These are phyloP conservation scores for Mesoclemmys tuberculata DNA, from an alignment of 2,113 vertebrate species.

Conservation along the genomic window DNA sequence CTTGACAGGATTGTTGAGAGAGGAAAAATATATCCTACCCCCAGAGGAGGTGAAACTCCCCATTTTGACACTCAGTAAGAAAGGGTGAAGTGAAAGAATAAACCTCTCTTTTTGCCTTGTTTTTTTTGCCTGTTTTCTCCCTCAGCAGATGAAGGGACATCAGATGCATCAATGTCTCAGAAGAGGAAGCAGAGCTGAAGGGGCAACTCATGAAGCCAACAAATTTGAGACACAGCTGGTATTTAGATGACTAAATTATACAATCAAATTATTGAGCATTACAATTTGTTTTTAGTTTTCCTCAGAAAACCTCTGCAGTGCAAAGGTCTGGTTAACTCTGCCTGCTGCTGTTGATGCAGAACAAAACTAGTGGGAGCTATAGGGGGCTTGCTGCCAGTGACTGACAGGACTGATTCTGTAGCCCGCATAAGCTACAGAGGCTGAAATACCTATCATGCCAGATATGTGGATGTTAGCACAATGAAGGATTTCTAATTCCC, in stretches of 20 bases:
- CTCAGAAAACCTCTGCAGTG: not conserved
- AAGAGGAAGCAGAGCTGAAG: not conserved
- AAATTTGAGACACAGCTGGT: not conserved
- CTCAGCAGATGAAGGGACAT: not conserved
- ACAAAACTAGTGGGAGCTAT: not conserved
- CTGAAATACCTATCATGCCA: not conserved
- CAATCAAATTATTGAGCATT: not conserved
- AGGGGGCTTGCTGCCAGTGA: not conserved
- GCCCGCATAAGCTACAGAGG: not conserved
- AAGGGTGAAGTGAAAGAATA: not conserved
- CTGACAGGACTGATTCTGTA: not conserved
- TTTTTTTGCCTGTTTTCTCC: not conserved
- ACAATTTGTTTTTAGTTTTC: not conserved
- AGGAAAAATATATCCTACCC: no score
- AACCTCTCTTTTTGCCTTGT: not conserved
- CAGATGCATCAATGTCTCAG: not conserved
- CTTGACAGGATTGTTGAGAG: no score
- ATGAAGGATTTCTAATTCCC: accelerated
- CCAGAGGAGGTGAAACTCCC: not conserved
- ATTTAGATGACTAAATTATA: not conserved
- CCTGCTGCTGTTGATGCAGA: not conserved
- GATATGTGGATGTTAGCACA: not conserved
- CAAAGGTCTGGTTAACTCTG: not conserved
- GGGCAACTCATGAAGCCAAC: not conserved
- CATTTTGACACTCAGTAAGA: not conserved